phyloP scores from a whole-genome alignment of 2,888 invertebrate genomes.

The Lepidonotus clava region DNA sequence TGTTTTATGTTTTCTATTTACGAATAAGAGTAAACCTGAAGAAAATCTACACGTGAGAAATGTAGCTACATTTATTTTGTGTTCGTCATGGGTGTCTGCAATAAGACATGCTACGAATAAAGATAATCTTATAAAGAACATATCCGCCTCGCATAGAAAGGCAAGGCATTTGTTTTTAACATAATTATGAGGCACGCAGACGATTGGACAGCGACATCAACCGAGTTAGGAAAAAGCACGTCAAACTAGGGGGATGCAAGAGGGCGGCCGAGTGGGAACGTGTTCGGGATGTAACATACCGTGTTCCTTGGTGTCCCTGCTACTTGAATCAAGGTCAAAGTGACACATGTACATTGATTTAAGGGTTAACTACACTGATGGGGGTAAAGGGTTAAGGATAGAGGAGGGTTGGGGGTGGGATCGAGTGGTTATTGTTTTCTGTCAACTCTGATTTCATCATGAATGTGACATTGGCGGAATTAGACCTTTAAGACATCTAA shows the following conservation, averaged over 20 bases:
- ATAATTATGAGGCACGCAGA: background rate
- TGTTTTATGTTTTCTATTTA: background rate
- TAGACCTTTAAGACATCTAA: no score
- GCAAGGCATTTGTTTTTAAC: no score
- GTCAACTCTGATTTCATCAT: no score
- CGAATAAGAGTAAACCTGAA: background rate
- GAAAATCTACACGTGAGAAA: background rate
- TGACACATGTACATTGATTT: slow-evolving; percentile 16
- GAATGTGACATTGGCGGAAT: no score
- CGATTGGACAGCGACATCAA: background rate
- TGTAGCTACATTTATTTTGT: background rate
- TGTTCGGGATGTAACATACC: slow-evolving; percentile 14
- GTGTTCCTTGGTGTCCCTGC: slow-evolving; percentile 40
- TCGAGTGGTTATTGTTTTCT: no score
- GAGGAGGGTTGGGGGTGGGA: background rate
- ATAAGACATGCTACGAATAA: background rate
- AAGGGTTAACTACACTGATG: no score
- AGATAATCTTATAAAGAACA: background rate
- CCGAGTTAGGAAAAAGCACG: slow-evolving; percentile 17
- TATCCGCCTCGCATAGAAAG: background rate
- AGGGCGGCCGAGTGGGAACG: background rate
- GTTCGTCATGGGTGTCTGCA: background rate
- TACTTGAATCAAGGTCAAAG: slow-evolving; percentile 40
- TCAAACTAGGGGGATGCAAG: slow-evolving; percentile 45
- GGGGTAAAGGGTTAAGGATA: background rate